phyloP scores from a whole-genome alignment of 2,113 vertebrate genomes.

The Tamias sibiricus region DNA sequence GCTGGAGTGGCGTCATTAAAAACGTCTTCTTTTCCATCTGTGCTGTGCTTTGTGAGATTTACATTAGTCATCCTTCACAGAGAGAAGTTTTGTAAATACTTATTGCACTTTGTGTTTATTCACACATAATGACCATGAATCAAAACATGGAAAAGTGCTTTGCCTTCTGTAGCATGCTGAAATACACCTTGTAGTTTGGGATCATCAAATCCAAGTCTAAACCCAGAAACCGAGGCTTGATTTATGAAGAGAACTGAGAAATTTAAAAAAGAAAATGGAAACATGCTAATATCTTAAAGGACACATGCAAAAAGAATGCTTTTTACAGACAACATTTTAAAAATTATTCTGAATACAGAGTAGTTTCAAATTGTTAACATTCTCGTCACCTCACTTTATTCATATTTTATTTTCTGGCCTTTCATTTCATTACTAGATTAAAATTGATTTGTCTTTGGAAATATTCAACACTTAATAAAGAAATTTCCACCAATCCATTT shows the following conservation, averaged over 20 bases:
- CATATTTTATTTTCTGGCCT: constrained; percentile 27
- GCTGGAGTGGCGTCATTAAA: neutral
- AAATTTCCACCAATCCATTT: constrained; percentile 48
- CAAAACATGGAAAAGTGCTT: neutral
- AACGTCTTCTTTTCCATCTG: neutral
- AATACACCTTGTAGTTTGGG: neutral
- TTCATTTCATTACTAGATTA: neutral
- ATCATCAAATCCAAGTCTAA: neutral
- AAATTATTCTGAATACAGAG: neutral
- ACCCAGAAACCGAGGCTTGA: neutral
- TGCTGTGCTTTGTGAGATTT: constrained; percentile 30
- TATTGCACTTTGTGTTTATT: constrained; percentile 50
- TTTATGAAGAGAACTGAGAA: constrained; percentile 2
- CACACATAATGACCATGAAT: neutral
- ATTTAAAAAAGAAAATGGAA: neutral
- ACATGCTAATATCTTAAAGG: neutral
- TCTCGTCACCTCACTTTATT: constrained; percentile 10
- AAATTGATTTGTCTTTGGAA: constrained; percentile 33
- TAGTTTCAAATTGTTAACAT: neutral
- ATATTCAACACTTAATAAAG: constrained; percentile 35
- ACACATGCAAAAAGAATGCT: neutral
- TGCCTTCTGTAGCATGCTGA: neutral
- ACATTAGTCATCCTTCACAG: neutral
- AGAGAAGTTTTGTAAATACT: constrained; percentile 27
- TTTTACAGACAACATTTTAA: neutral